phyloP scores from a whole-genome alignment of 2,888 invertebrate genomes.

The Nephrotoma flavescens region DNA sequence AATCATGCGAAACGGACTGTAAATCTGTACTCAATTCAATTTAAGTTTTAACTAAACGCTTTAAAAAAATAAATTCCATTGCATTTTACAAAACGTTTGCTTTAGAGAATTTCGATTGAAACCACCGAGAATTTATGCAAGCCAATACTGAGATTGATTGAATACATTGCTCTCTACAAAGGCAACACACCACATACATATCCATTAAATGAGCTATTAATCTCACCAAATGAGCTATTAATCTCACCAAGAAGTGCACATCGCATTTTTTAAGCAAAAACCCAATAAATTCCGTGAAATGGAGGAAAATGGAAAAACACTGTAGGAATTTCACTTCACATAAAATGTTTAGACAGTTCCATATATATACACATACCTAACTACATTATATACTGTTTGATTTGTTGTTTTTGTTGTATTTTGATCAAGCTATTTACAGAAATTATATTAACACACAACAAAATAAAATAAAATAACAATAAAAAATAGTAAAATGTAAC shows the following conservation, averaged over 20 bases:
- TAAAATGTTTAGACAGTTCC: not conserved
- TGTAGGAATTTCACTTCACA: not conserved
- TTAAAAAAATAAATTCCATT: too few relatives aligned
- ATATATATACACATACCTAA: not conserved
- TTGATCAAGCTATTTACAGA: not conserved
- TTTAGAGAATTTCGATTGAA: too few relatives aligned
- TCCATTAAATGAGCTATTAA: not conserved
- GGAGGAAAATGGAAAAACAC: not conserved
- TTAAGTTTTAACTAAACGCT: too few relatives aligned
- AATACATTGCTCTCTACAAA: not conserved
- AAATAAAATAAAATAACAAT: not conserved
- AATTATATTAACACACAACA: not conserved
- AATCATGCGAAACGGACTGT: too few relatives aligned
- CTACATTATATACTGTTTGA: not conserved
- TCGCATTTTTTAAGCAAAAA: not conserved
- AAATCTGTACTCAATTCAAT: too few relatives aligned
- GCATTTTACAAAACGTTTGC: too few relatives aligned
- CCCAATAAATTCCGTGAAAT: not conserved
- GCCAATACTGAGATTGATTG: not conserved
- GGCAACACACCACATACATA: not conserved
- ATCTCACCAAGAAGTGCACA: not conserved
- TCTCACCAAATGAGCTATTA: not conserved
- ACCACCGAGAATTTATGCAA: not conserved
- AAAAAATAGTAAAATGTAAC: not conserved
- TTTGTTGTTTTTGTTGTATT: not conserved